phyloP scores from a whole-genome alignment of 2,797 vertebrate species.

The Erpetoichthys calabaricus region DNA sequence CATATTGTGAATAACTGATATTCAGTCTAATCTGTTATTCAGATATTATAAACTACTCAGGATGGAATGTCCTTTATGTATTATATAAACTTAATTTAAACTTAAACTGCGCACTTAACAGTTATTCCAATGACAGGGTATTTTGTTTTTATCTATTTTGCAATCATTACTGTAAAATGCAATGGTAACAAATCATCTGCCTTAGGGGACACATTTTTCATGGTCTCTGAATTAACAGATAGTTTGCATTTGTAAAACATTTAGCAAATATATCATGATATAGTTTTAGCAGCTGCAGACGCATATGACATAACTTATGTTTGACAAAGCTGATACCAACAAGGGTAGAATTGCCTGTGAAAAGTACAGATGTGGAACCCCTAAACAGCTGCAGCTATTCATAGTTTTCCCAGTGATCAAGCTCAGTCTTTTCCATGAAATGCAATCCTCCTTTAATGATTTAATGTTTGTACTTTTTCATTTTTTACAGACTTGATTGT shows the following conservation, averaged over 20 bases:
- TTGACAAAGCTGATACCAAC: neutral
- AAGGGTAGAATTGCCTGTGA: no score
- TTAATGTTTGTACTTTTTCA: neutral
- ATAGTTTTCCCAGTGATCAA: neutral
- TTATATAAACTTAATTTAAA: no score
- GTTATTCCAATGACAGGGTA: no score
- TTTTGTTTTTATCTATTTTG: no score
- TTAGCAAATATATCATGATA: neutral
- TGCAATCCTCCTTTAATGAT: neutral
- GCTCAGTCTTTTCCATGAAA: neutral
- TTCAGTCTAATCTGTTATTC: no score
- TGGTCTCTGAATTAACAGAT: slow-evolving; percentile 11
- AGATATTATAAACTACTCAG: no score
- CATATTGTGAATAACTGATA: no score
- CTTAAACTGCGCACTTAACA: no score
- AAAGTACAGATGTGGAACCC: neutral
- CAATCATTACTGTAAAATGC: no score
- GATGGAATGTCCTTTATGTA: no score
- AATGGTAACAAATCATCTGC: neutral
- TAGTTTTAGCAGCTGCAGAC: neutral
- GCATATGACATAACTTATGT: neutral
- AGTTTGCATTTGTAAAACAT: slow-evolving; percentile 4
- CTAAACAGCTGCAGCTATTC: slow-evolving; percentile 4
- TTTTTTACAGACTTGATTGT: neutral
- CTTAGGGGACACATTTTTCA: slow-evolving; percentile 1